Evolutionary conservation across 1,140 invertebrate genomes (phyloP).

Genomic region (Drosophila arizonae): DNA sequence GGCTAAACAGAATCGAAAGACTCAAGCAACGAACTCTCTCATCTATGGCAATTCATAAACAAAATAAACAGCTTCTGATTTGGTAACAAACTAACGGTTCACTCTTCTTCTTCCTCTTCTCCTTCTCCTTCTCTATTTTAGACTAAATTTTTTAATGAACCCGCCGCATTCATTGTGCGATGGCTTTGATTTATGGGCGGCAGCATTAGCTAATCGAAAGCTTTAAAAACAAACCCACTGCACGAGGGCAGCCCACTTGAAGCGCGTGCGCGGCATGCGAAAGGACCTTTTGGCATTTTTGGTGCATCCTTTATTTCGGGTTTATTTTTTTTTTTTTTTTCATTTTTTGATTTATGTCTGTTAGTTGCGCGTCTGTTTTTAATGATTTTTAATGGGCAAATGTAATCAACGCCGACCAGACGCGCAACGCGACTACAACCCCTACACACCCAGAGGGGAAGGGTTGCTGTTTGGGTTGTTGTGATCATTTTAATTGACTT

Average conservation of each 20-base stretch:
- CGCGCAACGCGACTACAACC: slow-evolving; percentile 19
- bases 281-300: slow-evolving; percentile 31
- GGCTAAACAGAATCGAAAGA: slow-evolving; percentile 55
- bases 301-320: slow-evolving; percentile 26
- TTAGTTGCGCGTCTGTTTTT: slow-evolving; percentile 56
- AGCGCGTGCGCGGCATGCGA: slow-evolving; percentile 48
- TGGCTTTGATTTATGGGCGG: slow-evolving; percentile 64
- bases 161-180: slow-evolving; percentile 39
- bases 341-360: slow-evolving; percentile 58
- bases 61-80: slow-evolving; percentile 37
- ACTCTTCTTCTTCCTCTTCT: slow-evolving; percentile 31
- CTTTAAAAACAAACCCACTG: slow-evolving; percentile 46
- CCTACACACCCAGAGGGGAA: slow-evolving; percentile 21
- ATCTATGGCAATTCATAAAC: slow-evolving; percentile 49
- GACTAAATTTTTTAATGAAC: slow-evolving; percentile 37
- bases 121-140: slow-evolving; percentile 33
- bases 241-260: slow-evolving; percentile 39
- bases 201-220: slow-evolving; percentile 72
- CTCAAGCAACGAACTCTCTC: slow-evolving; percentile 56
- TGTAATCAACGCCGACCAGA: slow-evolving; percentile 69
- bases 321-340: slow-evolving; percentile 12
- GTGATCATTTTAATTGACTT: slow-evolving; percentile 82
- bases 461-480: slow-evolving; percentile 68
- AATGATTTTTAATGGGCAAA: slow-evolving; percentile 76
- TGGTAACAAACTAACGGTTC: slow-evolving; percentile 66